Conservation (phyloP, 2,797 vertebrate species). For the Apodemus agrarius region DNA sequence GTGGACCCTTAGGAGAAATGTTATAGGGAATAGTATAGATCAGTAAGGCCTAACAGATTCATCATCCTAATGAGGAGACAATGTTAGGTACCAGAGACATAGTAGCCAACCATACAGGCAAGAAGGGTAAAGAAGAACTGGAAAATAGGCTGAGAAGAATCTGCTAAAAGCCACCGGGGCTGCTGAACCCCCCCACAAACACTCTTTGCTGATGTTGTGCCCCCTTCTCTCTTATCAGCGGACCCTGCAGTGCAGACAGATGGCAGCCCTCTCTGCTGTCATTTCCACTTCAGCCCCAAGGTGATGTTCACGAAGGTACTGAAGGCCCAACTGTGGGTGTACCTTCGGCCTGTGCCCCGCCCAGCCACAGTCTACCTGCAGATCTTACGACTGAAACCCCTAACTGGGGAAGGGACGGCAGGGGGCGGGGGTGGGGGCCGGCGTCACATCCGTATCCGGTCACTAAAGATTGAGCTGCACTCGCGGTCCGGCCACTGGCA, state of each 20-base stretch:
- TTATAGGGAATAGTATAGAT: background rate
- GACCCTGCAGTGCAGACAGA: slow-evolving; percentile 97
- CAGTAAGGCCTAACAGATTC: background rate
- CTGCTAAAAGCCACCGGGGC: background rate
- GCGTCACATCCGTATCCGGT: slow-evolving; percentile 98
- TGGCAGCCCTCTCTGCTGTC: slow-evolving; percentile 97
- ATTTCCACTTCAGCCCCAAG: slow-evolving; percentile 99
- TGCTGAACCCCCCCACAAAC: slow-evolving; percentile 18
- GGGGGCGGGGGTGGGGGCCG: slow-evolving; percentile 86
- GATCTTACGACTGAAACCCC: slow-evolving; percentile 97
- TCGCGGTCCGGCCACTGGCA: slow-evolving; percentile 97
- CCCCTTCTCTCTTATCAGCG: slow-evolving; percentile 88
- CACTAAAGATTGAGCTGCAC: slow-evolving; percentile 97
- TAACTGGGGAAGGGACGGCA: slow-evolving; percentile 92
- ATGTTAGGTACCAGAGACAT: background rate
- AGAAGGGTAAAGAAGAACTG: slow-evolving; percentile 41
- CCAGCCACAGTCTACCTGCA: slow-evolving; percentile 98
- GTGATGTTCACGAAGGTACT: slow-evolving; percentile 99
- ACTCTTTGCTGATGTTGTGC: slow-evolving; percentile 71
- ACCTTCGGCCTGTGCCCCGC: slow-evolving; percentile 96
- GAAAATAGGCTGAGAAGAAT: slow-evolving; percentile 50
- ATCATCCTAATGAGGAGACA: background rate
- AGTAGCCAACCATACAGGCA: background rate
- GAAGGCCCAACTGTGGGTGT: slow-evolving; percentile 99
- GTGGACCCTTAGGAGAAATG: background rate